Evolutionary conservation across 2,113 vertebrate genomes (phyloP).

Genomic region (Leucosticte australis): DNA sequence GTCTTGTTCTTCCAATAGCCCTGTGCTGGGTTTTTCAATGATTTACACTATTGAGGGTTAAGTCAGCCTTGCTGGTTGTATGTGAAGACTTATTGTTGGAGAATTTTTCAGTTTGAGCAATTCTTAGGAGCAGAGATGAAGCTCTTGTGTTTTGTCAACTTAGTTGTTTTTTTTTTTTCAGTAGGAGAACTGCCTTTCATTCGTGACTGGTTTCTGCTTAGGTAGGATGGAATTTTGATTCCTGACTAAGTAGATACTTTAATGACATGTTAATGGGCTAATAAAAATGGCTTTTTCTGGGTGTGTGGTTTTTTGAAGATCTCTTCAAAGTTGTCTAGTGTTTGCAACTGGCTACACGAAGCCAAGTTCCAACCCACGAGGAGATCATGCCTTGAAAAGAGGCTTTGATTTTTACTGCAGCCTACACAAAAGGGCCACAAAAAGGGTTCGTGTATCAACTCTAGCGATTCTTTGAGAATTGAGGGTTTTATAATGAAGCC

Average conservation of each 20-base stretch:
- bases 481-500: not conserved
- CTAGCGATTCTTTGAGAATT: not conserved
- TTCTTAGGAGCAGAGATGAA: not conserved
- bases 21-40: not conserved
- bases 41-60: not conserved
- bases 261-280: slow-evolving; percentile 59
- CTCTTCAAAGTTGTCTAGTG: slow-evolving; percentile 63
- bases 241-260: slow-evolving; percentile 38
- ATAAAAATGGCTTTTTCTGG: slow-evolving; percentile 64
- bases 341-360: slow-evolving; percentile 32
- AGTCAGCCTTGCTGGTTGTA: not conserved
- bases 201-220: slow-evolving; percentile 25
- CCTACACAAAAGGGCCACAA: slow-evolving; percentile 63
- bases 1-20: not conserved
- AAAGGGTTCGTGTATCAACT: slow-evolving; percentile 32
- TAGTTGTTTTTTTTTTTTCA: not conserved
- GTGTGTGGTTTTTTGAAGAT: slow-evolving; percentile 64
- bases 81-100: not conserved
- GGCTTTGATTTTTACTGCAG: slow-evolving; percentile 62
- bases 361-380: slow-evolving; percentile 60
- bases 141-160: not conserved
- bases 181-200: not conserved
- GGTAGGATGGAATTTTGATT: slow-evolving; percentile 43
- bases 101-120: not conserved
- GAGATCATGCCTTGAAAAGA: slow-evolving; percentile 58